A percentile compares a stretch with the other conserved stretches of the same genome.
These are phyloP conservation scores for Tricholaema leucomelas DNA, from an alignment of 2,113 vertebrate species.

Conservation along the genomic window DNA sequence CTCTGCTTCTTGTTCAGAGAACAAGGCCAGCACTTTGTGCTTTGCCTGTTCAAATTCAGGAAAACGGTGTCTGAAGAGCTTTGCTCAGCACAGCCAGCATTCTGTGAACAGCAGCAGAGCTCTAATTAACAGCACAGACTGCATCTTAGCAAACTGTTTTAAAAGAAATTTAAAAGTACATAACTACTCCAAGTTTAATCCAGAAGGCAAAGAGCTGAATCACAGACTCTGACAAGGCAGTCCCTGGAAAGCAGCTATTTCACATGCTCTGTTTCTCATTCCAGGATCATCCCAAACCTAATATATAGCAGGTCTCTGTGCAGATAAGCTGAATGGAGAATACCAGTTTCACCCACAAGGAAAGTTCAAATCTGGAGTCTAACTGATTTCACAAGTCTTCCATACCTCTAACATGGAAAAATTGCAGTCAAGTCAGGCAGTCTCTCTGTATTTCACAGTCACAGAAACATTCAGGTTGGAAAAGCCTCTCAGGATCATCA, in stretches of 20 bases:
- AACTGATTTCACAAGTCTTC: conserved; percentile 5
- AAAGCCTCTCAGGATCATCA: too few relatives aligned
- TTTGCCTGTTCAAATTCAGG: conserved; percentile 31
- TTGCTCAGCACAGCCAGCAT: conserved; percentile 11
- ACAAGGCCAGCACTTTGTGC: not conserved
- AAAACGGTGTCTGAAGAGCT: conserved; percentile 9
- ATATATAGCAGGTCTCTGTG: not conserved
- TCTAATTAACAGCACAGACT: conserved; percentile 54
- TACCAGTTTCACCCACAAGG: not conserved
- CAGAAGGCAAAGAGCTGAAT: conserved; percentile 60
- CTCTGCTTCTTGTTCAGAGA: conserved; percentile 6
- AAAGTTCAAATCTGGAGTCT: conserved; percentile 5
- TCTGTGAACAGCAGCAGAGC: conserved; percentile 36
- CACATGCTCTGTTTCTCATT: not conserved
- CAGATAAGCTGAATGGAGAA: conserved; percentile 13
- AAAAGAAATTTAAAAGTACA: not conserved
- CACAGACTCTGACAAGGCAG: conserved; percentile 49
- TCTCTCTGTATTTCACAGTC: not conserved
- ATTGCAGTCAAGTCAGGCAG: not conserved
- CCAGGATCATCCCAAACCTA: conserved; percentile 23
- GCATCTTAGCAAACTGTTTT: conserved; percentile 32
- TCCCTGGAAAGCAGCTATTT: conserved; percentile 52
- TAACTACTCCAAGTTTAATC: conserved; percentile 34
- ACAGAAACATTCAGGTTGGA: too few relatives aligned
- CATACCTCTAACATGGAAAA: not conserved